A percentile compares a stretch with the other conserved stretches of the same genome.
Evolutionary conservation across 2,888 invertebrate genomes (phyloP).

Genomic region (Netelia fuscicornis): DNA sequence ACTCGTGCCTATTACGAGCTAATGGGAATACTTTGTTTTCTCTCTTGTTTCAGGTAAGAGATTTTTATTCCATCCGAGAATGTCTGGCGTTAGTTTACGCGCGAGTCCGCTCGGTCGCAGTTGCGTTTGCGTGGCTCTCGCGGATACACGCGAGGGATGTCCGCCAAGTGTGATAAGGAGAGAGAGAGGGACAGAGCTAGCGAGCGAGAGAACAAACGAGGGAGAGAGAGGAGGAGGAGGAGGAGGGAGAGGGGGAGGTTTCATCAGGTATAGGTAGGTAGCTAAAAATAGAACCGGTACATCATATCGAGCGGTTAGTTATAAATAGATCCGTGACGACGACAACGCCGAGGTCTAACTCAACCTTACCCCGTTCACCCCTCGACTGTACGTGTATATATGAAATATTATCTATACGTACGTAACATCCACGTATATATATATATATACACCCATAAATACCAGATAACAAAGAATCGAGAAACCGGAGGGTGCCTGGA

Average conservation of each 20-base stretch:
- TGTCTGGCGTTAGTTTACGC: constrained; percentile 12
- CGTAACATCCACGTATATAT: constrained; percentile 2
- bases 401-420: constrained; percentile 16
- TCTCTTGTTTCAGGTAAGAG: constrained; percentile 68
- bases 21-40: not conserved
- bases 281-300: constrained; percentile 82
- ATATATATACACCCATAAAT: constrained; percentile 19
- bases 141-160: constrained; percentile 18
- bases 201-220: constrained; percentile 63
- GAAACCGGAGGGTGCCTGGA: not conserved
- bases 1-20: not conserved
- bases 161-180: not conserved
- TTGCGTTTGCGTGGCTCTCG: constrained; percentile 23
- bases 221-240: constrained; percentile 69
- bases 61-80: constrained; percentile 54
- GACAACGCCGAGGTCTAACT: constrained; percentile 57
- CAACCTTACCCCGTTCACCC: constrained; percentile 42
- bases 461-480: constrained; percentile 13
- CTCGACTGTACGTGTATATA: not conserved
- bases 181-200: constrained; percentile 12
- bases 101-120: not conserved
- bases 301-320: constrained; percentile 82
- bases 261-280: constrained; percentile 76
- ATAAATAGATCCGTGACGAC: constrained; percentile 78
- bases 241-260: constrained; percentile 71